Conservation (phyloP, 2,888 invertebrate species). For the Ditylenchus weischeri region DNA sequence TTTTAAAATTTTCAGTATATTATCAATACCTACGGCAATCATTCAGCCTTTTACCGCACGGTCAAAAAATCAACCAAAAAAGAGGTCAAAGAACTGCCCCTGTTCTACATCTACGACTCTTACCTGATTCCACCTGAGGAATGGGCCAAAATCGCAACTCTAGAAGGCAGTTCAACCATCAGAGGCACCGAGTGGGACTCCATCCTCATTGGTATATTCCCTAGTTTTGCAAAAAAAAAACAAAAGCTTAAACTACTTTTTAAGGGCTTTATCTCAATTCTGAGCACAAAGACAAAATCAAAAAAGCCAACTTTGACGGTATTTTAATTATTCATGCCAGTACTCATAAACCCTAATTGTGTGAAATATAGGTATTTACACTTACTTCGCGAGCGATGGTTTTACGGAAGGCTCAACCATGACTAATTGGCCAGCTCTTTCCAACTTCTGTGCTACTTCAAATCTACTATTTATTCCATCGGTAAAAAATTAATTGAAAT, state of each 20-base stretch:
- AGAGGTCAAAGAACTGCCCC: slow-evolving; percentile 59
- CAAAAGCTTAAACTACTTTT: slow-evolving; percentile 54
- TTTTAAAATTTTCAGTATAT: slow-evolving; percentile 49
- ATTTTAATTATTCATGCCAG: too few relatives aligned
- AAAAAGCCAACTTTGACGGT: slow-evolving; percentile 63
- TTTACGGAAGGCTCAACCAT: slow-evolving; percentile 69
- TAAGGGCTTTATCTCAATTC: slow-evolving; percentile 67
- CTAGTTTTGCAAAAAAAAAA: too few relatives aligned
- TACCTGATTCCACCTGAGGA: slow-evolving; percentile 65
- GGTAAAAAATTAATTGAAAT: slow-evolving; percentile 34
- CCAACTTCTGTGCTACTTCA: slow-evolving; percentile 60
- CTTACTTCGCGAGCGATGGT: slow-evolving; percentile 69
- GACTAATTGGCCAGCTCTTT: slow-evolving; percentile 37
- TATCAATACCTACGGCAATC: slow-evolving; percentile 57
- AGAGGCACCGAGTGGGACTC: slow-evolving; percentile 66
- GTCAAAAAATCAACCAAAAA: slow-evolving; percentile 20
- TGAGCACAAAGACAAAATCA: slow-evolving; percentile 62
- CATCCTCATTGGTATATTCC: slow-evolving; percentile 64
- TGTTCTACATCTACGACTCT: slow-evolving; percentile 70
- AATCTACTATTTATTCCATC: slow-evolving; percentile 70
- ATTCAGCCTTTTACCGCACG: slow-evolving; percentile 66
- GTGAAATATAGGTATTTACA: slow-evolving; percentile 63
- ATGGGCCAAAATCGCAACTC: slow-evolving; percentile 63
- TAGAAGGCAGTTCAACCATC: slow-evolving; percentile 59
- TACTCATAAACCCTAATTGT: too few relatives aligned